Base-by-base conservation (phyloP, 2,888 invertebrate species). In the Melanargia galathea region DNA sequence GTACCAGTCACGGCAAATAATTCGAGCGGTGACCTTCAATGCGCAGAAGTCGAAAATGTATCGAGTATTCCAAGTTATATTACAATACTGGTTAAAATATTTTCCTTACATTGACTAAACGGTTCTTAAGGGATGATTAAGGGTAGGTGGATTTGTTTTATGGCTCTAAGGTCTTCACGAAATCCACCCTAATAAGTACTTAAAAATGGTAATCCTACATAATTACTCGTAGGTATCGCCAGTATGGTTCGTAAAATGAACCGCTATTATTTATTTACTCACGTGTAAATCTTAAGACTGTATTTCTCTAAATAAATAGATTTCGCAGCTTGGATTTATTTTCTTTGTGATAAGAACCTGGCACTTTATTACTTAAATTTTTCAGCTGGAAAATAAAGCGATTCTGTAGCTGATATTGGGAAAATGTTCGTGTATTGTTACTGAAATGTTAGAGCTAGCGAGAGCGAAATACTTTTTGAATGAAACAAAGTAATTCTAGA, bases 331-430 rank as follows among this genome's bases (percentile, higher is more conserved):
- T 30, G 16, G 49, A 38, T 35, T 54, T 54, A 54, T 54, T 54
- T 54, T 54, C 55, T 55, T 26, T 40, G 18, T 24, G 26, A 55
- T 43, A 55, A 55, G 22, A 54, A 16, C 38, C 55, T 55, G 55
- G 80, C 82, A 80, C 81, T 83, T 84, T 84, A 83, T 87, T 85
- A 81, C 80, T 83, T 81, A 84, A 87, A 88, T 88, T 87, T 87
- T 82, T 87, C 86, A 86, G 83, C 82, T 77, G 77, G 82, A 82
- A 83, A 85, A 87, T 88, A 88, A 88, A 88, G 84, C 83, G 84
- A 87, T 86, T 86, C 87, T 87, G 85, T 87, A 88, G 83, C 86
- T 87, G 84, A 87, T 86, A 87, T 86, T 84, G 87, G 84, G 86
- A 84, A 85, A 87, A 86, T 81, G 77, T 77, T 81, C 78, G 78